Conservation (phyloP, 1,140 invertebrate genomes). For the Philaenus spumarius region DNA sequence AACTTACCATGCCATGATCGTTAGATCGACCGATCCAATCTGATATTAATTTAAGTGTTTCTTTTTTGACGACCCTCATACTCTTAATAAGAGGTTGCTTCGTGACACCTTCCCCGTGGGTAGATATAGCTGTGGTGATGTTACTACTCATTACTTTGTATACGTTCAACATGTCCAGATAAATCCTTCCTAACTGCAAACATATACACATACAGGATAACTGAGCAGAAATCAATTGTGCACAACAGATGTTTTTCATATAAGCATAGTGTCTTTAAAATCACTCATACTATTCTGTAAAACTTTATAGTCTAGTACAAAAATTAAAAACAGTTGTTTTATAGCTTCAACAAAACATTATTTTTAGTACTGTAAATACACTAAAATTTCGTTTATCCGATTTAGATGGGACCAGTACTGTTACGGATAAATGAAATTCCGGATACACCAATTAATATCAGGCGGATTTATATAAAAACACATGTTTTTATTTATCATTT, state of each 20-base stretch:
- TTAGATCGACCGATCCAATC: constrained; percentile 91
- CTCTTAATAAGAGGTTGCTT: constrained; percentile 97
- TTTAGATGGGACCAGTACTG: not conserved
- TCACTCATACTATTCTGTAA: not conserved
- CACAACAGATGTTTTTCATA: not conserved
- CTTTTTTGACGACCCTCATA: constrained; percentile 99
- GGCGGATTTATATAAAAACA: too few relatives aligned
- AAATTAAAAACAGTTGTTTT: too few relatives aligned
- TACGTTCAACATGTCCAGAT: constrained; percentile 98
- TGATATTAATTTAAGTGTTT: constrained; percentile 96
- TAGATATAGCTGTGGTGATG: constrained; percentile 90
- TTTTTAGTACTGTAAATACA: not conserved
- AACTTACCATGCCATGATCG: constrained; percentile 71
- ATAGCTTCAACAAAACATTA: too few relatives aligned
- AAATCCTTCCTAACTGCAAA: constrained; percentile 82
- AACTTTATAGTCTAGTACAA: too few relatives aligned
- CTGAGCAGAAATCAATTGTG: not conserved
- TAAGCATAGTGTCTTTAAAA: not conserved
- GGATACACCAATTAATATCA: too few relatives aligned
- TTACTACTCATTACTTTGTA: constrained; percentile 99
- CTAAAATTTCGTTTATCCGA: not conserved
- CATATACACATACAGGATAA: constrained; percentile 3
- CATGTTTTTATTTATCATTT: too few relatives aligned
- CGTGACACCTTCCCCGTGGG: constrained; percentile 92
- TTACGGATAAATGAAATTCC: too few relatives aligned